Percentiles rank a stretch among this genome's conserved stretches.
phyloP scores from a whole-genome alignment of 2,797 vertebrate genomes.

The Enteromius paludinosus region DNA sequence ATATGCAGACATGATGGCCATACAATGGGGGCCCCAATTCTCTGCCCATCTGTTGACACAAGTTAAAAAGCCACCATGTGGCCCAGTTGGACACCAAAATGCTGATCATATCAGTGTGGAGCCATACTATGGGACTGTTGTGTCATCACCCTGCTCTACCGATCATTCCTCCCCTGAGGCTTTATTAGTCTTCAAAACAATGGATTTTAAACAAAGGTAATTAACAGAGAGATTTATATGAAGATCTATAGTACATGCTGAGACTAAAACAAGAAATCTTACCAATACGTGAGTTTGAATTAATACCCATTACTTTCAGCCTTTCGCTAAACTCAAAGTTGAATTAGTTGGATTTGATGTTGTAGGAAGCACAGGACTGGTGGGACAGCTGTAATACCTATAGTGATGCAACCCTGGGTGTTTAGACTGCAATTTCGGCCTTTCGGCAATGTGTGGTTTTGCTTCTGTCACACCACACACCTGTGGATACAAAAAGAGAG shows the following conservation, averaged over 20 bases:
- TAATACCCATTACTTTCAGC: background rate
- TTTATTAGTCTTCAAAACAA: background rate
- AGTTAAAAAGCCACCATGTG: slow-evolving; percentile 49
- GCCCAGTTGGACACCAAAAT: slow-evolving; percentile 56
- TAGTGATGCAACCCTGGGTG: slow-evolving; percentile 31
- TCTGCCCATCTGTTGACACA: slow-evolving; percentile 62
- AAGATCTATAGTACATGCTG: background rate
- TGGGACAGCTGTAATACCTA: background rate
- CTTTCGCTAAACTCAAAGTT: background rate
- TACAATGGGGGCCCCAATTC: slow-evolving; percentile 24
- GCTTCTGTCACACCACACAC: slow-evolving; percentile 8
- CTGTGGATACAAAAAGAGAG: slow-evolving; percentile 24
- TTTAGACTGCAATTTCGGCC: slow-evolving; percentile 15
- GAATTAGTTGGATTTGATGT: slow-evolving; percentile 13
- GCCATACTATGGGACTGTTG: slow-evolving; percentile 22
- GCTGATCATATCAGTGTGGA: slow-evolving; percentile 36
- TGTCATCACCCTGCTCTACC: background rate
- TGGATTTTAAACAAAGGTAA: background rate
- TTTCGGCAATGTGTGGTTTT: background rate
- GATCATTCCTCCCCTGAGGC: background rate
- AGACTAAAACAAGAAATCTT: background rate
- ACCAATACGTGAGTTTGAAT: background rate
- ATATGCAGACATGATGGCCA: background rate
- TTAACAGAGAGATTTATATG: background rate
- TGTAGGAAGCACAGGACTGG: background rate